phyloP scores from a whole-genome alignment of 2,113 vertebrate species.

The Rhinoderma darwinii region DNA sequence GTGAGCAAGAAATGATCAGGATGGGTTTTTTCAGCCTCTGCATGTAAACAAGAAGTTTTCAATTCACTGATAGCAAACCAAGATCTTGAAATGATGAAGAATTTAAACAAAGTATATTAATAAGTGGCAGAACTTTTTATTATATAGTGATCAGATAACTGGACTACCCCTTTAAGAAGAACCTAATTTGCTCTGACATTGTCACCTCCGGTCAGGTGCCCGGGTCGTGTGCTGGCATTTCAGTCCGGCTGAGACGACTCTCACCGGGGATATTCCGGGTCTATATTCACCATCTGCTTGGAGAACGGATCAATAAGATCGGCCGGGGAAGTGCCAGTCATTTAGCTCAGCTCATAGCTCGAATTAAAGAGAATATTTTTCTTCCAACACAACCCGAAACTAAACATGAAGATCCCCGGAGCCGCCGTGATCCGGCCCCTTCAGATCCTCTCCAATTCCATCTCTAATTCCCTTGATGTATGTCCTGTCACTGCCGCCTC shows the following conservation, averaged over 20 bases:
- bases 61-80: background rate
- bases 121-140: background rate
- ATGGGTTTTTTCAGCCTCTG: background rate
- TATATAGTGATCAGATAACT: background rate
- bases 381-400: slow-evolving; percentile 10
- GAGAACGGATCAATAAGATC: slow-evolving; percentile 4
- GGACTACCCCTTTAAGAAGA: background rate
- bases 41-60: background rate
- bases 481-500: slow-evolving; percentile 56
- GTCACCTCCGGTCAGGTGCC: background rate
- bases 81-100: too few species aligned
- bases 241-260: background rate
- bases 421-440: background rate
- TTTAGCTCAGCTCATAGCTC: background rate
- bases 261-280: background rate
- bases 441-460: slow-evolving; percentile 39
- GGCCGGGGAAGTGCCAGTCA: background rate
- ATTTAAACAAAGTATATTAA: background rate
- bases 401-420: background rate
- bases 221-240: background rate
- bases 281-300: background rate
- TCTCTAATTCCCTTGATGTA: slow-evolving; percentile 59
- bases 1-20: background rate
- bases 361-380: slow-evolving; percentile 38
- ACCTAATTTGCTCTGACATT: background rate